phyloP scores from a whole-genome alignment of 2,113 vertebrate species.

The Heptranchias perlo region DNA sequence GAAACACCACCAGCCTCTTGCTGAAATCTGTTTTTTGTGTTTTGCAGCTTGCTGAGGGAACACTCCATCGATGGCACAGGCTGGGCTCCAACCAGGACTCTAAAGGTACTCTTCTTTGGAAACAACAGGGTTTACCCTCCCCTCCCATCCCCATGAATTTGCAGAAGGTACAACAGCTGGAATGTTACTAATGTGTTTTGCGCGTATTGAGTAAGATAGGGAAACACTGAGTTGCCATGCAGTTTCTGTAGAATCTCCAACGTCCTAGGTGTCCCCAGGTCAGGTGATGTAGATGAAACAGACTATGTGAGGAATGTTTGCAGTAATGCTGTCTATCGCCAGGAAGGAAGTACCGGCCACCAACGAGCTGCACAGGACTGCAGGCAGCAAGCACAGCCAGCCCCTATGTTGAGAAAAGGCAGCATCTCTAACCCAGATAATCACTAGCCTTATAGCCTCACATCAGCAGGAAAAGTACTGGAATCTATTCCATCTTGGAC shows the following conservation, averaged over 20 bases:
- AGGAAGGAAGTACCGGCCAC: not conserved
- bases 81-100: constrained; percentile 92
- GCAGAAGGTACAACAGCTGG: not conserved
- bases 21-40: constrained; percentile 38
- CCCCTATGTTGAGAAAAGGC: not conserved
- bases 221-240: not conserved
- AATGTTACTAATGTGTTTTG: not conserved
- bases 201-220: not conserved
- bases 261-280: not conserved
- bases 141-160: not conserved
- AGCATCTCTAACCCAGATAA: not conserved
- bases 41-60: constrained; percentile 84
- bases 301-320: not conserved
- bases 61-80: constrained; percentile 97
- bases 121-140: no score
- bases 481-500: not conserved
- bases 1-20: not conserved
- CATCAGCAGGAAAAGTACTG: not conserved
- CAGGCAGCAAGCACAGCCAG: not conserved
- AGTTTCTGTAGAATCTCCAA: not conserved
- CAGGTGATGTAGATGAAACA: not conserved
- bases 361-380: not conserved
- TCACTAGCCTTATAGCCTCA: not conserved
- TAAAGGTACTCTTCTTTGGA: constrained; percentile 75
- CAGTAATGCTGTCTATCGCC: not conserved